phyloP scores from a whole-genome alignment of 2,888 invertebrate genomes.

The Agonopterix heracliana region DNA sequence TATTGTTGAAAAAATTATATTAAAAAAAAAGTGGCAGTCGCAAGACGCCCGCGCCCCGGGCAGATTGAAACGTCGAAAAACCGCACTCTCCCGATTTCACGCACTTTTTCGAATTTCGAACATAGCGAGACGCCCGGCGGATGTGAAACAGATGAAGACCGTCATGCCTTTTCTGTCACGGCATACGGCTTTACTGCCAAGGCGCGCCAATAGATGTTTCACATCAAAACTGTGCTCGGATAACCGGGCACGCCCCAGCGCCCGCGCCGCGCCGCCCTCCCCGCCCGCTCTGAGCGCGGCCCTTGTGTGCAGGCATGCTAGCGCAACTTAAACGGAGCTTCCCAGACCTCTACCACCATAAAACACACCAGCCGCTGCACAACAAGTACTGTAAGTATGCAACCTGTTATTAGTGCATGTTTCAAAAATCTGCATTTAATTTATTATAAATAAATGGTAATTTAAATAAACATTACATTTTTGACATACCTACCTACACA shows the following conservation, averaged over 20 bases:
- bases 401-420: slow-evolving; percentile 50
- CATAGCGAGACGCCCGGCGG: too few species aligned
- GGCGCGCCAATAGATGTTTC: too few species aligned
- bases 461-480: too few species aligned
- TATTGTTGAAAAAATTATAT: too few species aligned
- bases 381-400: slow-evolving; percentile 81
- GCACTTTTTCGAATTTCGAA: too few species aligned
- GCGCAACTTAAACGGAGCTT: slow-evolving; percentile 92
- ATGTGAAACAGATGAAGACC: neutral
- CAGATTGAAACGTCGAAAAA: too few species aligned
- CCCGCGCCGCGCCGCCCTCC: slow-evolving; percentile 7
- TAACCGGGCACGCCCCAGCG: neutral
- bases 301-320: slow-evolving; percentile 88
- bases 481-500: too few species aligned
- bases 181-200: too few species aligned
- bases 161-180: too few species aligned
- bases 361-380: slow-evolving; percentile 85
- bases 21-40: too few species aligned
- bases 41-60: too few species aligned
- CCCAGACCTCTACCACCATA: slow-evolving; percentile 87
- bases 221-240: neutral
- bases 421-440: slow-evolving; percentile 11
- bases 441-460: neutral
- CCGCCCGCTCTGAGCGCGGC: slow-evolving; percentile 67
- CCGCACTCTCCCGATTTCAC: too few species aligned